Conservation (phyloP, 2,888 invertebrate genomes). For the Idaea biselata region DNA sequence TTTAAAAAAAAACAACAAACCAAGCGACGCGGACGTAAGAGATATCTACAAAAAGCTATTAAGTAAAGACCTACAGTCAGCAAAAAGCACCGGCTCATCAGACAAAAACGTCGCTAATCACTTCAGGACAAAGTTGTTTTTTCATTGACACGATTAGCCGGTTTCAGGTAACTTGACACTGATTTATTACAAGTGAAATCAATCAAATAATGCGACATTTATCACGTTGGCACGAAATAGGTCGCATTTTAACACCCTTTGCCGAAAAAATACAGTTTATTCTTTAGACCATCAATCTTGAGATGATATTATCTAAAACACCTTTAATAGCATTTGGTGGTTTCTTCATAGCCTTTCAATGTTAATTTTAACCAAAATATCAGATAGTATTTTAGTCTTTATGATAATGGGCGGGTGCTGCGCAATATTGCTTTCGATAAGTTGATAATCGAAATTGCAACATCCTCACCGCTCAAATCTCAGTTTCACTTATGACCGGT, state of each 20-base stretch:
- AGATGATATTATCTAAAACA: constrained; percentile 12
- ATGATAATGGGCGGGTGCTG: too few species aligned
- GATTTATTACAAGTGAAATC: constrained; percentile 30
- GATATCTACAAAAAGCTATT: constrained; percentile 14
- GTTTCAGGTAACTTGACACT: constrained; percentile 16
- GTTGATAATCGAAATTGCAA: too few species aligned
- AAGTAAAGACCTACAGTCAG: constrained; percentile 7
- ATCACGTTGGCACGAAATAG: constrained; percentile 20
- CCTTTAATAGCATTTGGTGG: not conserved
- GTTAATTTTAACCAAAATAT: not conserved
- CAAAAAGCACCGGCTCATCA: constrained; percentile 9
- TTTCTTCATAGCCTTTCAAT: not conserved
- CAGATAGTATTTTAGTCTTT: too few species aligned
- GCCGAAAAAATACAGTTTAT: constrained; percentile 16
- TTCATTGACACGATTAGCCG: not conserved
- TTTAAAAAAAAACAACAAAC: constrained; percentile 2
- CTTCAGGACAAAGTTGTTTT: not conserved
- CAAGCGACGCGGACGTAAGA: constrained; percentile 21
- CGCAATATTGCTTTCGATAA: too few species aligned
- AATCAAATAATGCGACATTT: constrained; percentile 30
- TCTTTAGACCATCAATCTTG: constrained; percentile 24
- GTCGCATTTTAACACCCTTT: constrained; percentile 19
- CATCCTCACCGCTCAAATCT: too few species aligned
- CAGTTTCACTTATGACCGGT: too few species aligned
- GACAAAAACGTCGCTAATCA: constrained; percentile 12